phyloP scores from a whole-genome alignment of 2,113 vertebrate genomes.

The Mormyrus iriodes region DNA sequence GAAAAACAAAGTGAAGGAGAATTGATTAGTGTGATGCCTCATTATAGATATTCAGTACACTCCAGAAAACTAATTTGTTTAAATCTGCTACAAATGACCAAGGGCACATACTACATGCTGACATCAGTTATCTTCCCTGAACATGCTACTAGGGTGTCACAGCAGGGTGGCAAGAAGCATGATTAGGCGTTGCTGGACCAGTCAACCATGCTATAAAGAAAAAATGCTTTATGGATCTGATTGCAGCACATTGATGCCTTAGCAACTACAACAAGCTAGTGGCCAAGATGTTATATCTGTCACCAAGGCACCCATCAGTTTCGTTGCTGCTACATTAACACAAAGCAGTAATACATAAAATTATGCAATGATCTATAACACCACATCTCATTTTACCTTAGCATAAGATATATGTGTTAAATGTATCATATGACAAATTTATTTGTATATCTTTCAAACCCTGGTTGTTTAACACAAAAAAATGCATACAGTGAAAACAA shows the following conservation, averaged over 20 bases:
- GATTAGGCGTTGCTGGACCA: neutral
- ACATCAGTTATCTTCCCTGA: neutral
- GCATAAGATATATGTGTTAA: neutral
- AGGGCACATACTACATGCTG: neutral
- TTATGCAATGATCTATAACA: neutral
- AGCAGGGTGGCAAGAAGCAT: neutral
- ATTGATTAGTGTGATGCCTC: slow-evolving; percentile 4
- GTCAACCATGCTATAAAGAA: neutral
- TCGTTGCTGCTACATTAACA: neutral
- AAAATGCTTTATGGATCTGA: neutral
- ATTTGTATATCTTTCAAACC: neutral
- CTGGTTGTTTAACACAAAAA: neutral
- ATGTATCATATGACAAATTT: neutral
- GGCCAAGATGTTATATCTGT: neutral
- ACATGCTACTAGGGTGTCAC: neutral
- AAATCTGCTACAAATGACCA: neutral
- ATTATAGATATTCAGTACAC: slow-evolving; percentile 1
- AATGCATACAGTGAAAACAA: neutral
- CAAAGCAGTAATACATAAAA: neutral
- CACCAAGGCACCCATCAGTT: neutral
- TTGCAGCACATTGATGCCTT: neutral
- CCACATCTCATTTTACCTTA: neutral
- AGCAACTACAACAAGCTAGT: neutral
- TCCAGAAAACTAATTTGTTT: neutral
- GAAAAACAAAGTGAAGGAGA: neutral